Conservation (phyloP, 2,888 invertebrate genomes). For the Dioctria linearis region DNA sequence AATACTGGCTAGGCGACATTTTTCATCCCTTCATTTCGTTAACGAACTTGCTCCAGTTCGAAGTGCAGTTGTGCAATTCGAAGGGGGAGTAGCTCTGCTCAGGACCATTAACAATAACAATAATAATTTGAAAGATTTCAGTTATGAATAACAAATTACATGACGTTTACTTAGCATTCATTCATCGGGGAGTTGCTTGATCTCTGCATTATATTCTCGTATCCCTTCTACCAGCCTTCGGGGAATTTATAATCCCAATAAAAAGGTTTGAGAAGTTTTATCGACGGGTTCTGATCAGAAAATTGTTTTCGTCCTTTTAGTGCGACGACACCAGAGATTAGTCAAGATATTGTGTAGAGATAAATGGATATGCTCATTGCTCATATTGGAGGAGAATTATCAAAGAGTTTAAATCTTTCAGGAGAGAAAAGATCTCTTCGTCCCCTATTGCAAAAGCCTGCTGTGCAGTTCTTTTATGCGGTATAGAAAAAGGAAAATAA, state of each 20-base stretch:
- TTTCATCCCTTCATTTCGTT: slow-evolving; percentile 5
- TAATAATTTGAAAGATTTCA: slow-evolving; percentile 54
- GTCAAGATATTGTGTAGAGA: slow-evolving; percentile 34
- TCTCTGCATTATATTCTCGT: neutral
- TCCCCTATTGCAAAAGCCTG: slow-evolving; percentile 18
- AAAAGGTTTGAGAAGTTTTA: slow-evolving; percentile 50
- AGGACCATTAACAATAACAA: slow-evolving; percentile 40
- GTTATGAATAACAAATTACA: slow-evolving; percentile 60
- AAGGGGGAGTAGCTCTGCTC: slow-evolving; percentile 14
- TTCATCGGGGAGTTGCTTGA: slow-evolving; percentile 42
- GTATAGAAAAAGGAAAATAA: slow-evolving; percentile 67
- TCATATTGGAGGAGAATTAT: slow-evolving; percentile 35
- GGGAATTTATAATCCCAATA: slow-evolving; percentile 55
- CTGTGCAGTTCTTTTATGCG: slow-evolving; percentile 49
- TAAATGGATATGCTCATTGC: slow-evolving; percentile 46
- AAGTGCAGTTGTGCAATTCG: neutral
- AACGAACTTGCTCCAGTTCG: slow-evolving; percentile 36
- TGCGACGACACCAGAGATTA: slow-evolving; percentile 37
- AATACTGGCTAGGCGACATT: slow-evolving; percentile 3
- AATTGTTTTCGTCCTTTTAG: slow-evolving; percentile 56
- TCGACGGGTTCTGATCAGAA: slow-evolving; percentile 54
- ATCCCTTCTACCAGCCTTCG: slow-evolving; percentile 17
- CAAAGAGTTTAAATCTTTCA: slow-evolving; percentile 30
- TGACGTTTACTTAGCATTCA: slow-evolving; percentile 55
- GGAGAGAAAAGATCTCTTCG: slow-evolving; percentile 25